Evolutionary conservation across 1,140 invertebrate genomes (phyloP), one percentile per base, ranked within the genome.

Genomic region (Melitaea cinxia): DNA sequence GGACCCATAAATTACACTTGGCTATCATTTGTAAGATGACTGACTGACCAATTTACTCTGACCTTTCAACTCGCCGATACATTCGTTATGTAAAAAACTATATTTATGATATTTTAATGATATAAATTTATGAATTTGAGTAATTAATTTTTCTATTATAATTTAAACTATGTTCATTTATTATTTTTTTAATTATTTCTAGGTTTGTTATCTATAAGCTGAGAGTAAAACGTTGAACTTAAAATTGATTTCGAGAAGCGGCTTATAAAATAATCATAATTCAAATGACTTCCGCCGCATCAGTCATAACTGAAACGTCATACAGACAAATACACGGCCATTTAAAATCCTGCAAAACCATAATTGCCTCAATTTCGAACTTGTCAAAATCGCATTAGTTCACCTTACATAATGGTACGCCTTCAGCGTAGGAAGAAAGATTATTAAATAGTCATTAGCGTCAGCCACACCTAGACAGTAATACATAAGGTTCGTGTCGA

Each of bases 371-470:
- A 86, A 91, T 91, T 88, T 83, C 75, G 73, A 83, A 89, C 88
- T 91, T 91, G 88, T 91, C 85, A 91, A 91, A 91, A 88, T 82
- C 86, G 76, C 86, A 91, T 91, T 91, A 91, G 85, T 82, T 80
- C 73, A 72, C 74, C 76, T 80, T 75, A 74, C 76, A 73, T 83
- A 83, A 87, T 84, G 81, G 64, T 66, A 65, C 55, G 84, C 78
- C 83, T 84, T 82, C 69, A 81, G 82, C 82, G 73, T 65, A 77
- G 78, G 80, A 77, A 78, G 72, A 67, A 74, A 80, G 80, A 89
- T 91, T 90, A 90, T 91, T 91, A 88, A 90, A 91, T 87, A 89
- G 70, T 77, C 89, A 91, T 91, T 91, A 91, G 84, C 75, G 79
- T 65, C 49, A 63, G 74, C 88, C 85, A 88, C 86, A 87, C 86